Evolutionary conservation across 2,797 vertebrate genomes (phyloP).

Genomic region (Merluccius polli): DNA sequence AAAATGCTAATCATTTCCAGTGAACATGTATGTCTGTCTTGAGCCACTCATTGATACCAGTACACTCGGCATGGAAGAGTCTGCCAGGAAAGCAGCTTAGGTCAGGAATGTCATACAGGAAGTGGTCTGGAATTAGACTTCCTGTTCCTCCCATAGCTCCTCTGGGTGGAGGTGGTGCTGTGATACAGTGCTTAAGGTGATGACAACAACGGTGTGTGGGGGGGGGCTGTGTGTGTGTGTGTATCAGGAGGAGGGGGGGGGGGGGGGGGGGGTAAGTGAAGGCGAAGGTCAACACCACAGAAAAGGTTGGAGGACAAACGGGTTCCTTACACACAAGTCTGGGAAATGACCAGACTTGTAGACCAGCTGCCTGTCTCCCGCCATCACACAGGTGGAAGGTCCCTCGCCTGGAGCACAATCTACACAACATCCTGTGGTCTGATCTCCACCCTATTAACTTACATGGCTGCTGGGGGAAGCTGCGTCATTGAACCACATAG

Average conservation of each 20-base stretch:
- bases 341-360: background rate
- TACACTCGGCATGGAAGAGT: constrained; percentile 25
- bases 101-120: constrained; percentile 81
- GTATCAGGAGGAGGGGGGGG: background rate
- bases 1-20: background rate
- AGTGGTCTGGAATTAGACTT: constrained; percentile 79
- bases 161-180: constrained; percentile 54
- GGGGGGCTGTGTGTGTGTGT: constrained; percentile 1
- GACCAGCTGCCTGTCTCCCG: background rate
- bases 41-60: background rate
- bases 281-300: too few relatives aligned
- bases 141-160: constrained; percentile 61
- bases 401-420: constrained; percentile 29
- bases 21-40: background rate
- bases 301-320: background rate
- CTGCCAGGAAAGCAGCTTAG: constrained; percentile 66
- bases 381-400: constrained; percentile 17
- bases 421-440: constrained; percentile 49
- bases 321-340: background rate
- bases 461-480: constrained; percentile 25
- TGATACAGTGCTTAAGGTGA: constrained; percentile 46
- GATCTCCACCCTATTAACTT: constrained; percentile 14
- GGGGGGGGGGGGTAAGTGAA: background rate
- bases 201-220: constrained; percentile 38
- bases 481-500: background rate